A percentile compares a stretch with the other conserved stretches of the same genome.
These are phyloP conservation scores for Solenopsis fugax DNA, from an alignment of 1,140 invertebrate genomes.

Conservation along the genomic window DNA sequence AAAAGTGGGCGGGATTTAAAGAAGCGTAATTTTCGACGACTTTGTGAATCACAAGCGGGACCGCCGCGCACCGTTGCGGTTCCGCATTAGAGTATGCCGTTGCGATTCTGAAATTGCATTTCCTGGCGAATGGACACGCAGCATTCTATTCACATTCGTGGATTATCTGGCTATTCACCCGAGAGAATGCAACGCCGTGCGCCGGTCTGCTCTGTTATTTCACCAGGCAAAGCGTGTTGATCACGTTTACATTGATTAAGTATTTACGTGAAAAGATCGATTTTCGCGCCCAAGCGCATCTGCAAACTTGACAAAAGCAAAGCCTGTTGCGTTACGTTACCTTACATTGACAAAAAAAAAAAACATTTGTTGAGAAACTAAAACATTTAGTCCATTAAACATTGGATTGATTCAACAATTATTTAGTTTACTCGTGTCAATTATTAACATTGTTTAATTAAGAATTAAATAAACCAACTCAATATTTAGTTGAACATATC, in stretches of 20 bases:
- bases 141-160: slow-evolving; percentile 12
- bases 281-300: background rate
- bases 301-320: background rate
- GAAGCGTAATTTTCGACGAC: slow-evolving; percentile 22
- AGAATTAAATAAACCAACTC: too few species aligned
- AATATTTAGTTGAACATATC: too few species aligned
- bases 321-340: background rate
- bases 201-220: slow-evolving; percentile 13
- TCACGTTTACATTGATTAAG: slow-evolving; percentile 20
- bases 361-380: too few species aligned
- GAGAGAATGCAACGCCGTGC: background rate
- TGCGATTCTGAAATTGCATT: slow-evolving; percentile 42
- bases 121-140: slow-evolving; percentile 1
- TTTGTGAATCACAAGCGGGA: background rate
- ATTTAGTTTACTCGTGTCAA: too few species aligned
- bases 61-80: background rate
- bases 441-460: too few species aligned
- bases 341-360: background rate
- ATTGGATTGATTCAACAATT: too few species aligned
- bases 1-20: slow-evolving; percentile 18
- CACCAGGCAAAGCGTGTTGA: background rate
- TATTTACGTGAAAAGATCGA: background rate
- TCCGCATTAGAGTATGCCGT: background rate
- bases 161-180: slow-evolving; percentile 14
- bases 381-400: too few species aligned